A percentile compares a stretch with the other conserved stretches of the same genome.
phyloP scores from a whole-genome alignment of 2,113 vertebrate species.

The Pristiophorus japonicus region DNA sequence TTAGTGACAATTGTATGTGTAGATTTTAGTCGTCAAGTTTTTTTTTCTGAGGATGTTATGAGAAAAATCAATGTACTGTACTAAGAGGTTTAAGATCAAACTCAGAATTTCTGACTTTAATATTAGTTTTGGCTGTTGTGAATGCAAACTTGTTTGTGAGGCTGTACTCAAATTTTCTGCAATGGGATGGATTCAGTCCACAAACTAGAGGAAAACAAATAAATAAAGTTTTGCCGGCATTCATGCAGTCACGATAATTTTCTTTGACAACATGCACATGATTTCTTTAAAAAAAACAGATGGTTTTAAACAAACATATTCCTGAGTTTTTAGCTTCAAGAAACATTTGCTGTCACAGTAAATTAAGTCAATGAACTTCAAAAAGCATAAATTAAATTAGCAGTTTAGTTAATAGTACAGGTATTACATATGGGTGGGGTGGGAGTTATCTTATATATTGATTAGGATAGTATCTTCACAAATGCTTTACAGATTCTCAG shows the following conservation, averaged over 20 bases:
- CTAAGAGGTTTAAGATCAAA: background rate
- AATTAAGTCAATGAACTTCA: background rate
- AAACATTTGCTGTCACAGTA: background rate
- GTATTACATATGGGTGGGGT: background rate
- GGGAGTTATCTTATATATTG: background rate
- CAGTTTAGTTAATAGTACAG: background rate
- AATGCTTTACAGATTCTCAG: background rate
- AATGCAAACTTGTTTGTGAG: background rate
- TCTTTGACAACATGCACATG: background rate
- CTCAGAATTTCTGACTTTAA: background rate
- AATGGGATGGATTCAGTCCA: background rate
- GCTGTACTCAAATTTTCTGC: background rate
- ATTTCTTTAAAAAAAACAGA: background rate
- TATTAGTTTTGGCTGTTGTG: conserved; percentile 1
- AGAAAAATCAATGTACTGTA: background rate
- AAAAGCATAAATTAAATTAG: background rate
- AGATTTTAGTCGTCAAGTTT: background rate
- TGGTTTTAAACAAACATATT: background rate
- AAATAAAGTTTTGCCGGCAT: background rate
- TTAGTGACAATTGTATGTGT: background rate
- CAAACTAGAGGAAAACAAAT: background rate
- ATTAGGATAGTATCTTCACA: background rate
- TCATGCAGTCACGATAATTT: background rate
- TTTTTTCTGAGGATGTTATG: background rate
- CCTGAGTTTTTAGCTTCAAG: background rate